Evolutionary conservation across 2,888 invertebrate species (phyloP), one percentile per base, ranked within the genome.

Genomic region (Macrophya alboannulata): DNA sequence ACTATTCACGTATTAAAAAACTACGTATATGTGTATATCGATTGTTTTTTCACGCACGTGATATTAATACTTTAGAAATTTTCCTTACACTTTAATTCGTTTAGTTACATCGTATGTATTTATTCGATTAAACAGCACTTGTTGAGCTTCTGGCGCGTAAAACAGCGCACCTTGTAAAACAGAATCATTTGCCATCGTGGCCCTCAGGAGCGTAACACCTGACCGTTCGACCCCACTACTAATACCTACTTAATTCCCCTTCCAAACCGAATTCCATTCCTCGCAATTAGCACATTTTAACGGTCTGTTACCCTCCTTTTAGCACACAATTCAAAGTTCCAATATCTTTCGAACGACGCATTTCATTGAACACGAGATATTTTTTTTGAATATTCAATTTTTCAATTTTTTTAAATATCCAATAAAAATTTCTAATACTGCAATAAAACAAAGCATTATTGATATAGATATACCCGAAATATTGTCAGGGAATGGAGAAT

Each of bases 111-210:
- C 15, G 82, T 81, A 55, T 40, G 48, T 37, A 62, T 79, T 79
- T 62, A 83, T 55, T 77, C 37, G 77, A 83, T 71, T 71, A 83
- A 68, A 83, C 43, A 68, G 17, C 83, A 83, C 85, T 85, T 72
- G 82, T 81, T 68, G 79, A 72, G 85, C 85, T 85, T 85, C 85
- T 81, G 82, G 72, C 81, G 85, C 85, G 82, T 77, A 85, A 85
- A 71, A 85, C 40, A 45, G 85, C 82, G 59, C 51, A 81, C 71
- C 68, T 68, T 71, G 59, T 65, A 40, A 37, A 51, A 68, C 84
- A 65, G 55, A 65, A 84, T 84, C 82, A 59, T 74, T 85, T 84
- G 85, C 83, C 85, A 71, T 84, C 85, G 85, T 85, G 84, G 84
- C 85, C 71, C 74, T 68, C 85, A 85, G 85, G 76, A 85, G 85